Conservation (phyloP, 1,140 invertebrate genomes). For the Andricus grossulariae region DNA sequence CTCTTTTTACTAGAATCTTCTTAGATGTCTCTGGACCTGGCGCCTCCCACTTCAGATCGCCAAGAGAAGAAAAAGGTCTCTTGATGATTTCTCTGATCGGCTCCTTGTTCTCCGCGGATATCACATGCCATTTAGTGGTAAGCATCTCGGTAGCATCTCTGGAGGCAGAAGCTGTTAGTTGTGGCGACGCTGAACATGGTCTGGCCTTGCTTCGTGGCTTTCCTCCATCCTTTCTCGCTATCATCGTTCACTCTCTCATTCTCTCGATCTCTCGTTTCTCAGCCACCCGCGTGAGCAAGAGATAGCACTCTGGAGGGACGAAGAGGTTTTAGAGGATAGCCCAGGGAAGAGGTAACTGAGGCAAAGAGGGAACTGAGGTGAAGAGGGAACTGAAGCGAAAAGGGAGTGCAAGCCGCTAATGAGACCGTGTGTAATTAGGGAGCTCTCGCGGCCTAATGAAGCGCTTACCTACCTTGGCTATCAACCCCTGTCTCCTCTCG, state of each 20-base stretch:
- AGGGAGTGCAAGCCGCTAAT: slow-evolving; percentile 72
- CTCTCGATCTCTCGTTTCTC: not conserved
- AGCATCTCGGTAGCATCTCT: slow-evolving; percentile 44
- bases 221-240: slow-evolving; percentile 35
- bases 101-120: slow-evolving; percentile 12
- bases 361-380: slow-evolving; percentile 8
- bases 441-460: slow-evolving; percentile 76
- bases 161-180: slow-evolving; percentile 51
- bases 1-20: no score
- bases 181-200: slow-evolving; percentile 48
- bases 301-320: slow-evolving; percentile 36
- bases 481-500: slow-evolving; percentile 50
- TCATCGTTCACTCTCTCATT: slow-evolving; percentile 1
- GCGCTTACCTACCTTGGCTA: slow-evolving; percentile 74
- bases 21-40: no score
- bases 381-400: slow-evolving; percentile 51
- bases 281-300: slow-evolving; percentile 28
- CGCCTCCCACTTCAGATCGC: no score
- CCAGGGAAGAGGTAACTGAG: not conserved
- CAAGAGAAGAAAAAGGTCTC: no score
- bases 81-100: not conserved
- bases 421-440: slow-evolving; percentile 76
- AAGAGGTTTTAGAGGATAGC: slow-evolving; percentile 49
- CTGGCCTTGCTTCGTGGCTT: slow-evolving; percentile 32
- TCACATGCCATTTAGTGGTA: slow-evolving; percentile 53